phyloP scores from a whole-genome alignment of 2,797 vertebrate genomes.

The Malurus splendens region DNA sequence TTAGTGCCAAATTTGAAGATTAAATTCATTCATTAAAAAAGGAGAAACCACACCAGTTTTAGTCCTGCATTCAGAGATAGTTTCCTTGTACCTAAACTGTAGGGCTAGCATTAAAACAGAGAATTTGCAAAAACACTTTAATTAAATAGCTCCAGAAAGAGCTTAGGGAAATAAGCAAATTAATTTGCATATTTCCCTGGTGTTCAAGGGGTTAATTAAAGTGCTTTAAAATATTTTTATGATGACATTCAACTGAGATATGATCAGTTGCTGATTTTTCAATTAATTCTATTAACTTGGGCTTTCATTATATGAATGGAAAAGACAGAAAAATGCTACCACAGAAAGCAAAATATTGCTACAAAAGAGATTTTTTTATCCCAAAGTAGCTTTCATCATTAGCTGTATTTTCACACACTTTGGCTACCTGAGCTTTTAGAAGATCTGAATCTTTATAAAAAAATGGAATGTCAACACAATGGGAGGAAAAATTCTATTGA shows the following conservation, averaged over 20 bases:
- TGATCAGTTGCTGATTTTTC: neutral
- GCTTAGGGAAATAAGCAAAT: neutral
- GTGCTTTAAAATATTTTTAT: neutral
- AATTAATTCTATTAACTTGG: neutral
- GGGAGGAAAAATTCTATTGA: rapidly evolving
- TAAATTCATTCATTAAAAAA: neutral
- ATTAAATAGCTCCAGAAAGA: neutral
- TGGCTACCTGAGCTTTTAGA: neutral
- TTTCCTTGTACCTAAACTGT: neutral
- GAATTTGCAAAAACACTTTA: neutral
- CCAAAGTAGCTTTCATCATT: neutral
- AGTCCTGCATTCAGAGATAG: neutral
- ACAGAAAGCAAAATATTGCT: neutral
- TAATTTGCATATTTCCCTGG: neutral
- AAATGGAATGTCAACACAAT: neutral
- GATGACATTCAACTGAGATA: neutral
- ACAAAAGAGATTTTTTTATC: neutral
- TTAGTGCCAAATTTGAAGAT: neutral
- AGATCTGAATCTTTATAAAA: neutral
- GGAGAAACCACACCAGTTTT: neutral
- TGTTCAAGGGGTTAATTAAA: slow-evolving; percentile 28
- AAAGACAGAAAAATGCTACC: neutral
- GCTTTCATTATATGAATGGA: neutral
- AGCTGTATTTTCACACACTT: neutral
- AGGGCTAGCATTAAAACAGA: neutral